Percentiles rank a stretch among this genome's conserved stretches.
These are phyloP conservation scores for Tricholaema leucomelas DNA, from an alignment of 2,113 vertebrate species.

Conservation along the genomic window DNA sequence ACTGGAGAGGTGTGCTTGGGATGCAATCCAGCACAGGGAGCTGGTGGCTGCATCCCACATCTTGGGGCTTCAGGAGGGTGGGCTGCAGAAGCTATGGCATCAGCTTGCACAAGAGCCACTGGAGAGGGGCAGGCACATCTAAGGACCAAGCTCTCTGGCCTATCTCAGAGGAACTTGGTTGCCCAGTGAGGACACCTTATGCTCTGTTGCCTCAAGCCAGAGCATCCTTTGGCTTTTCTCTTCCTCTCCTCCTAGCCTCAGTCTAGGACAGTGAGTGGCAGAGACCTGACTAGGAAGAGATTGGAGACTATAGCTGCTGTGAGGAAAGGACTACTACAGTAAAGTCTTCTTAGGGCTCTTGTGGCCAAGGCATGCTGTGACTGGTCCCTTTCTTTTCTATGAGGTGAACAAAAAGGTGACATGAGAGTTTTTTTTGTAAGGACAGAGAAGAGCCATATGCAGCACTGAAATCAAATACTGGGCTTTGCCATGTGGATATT, in stretches of 20 bases:
- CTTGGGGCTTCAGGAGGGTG: fast-evolving
- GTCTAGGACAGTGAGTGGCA: background rate
- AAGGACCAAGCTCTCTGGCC: background rate
- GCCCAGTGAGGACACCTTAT: background rate
- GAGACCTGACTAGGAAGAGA: background rate
- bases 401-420: background rate
- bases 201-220: background rate
- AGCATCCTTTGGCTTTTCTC: background rate
- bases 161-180: background rate
- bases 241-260: background rate
- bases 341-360: background rate
- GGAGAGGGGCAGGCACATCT: background rate
- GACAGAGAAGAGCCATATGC: background rate
- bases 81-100: background rate
- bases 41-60: background rate
- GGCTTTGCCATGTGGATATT: background rate
- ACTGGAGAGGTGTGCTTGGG: background rate
- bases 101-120: background rate
- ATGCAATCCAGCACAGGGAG: background rate
- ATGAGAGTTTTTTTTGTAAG: background rate
- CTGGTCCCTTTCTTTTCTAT: background rate
- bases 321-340: background rate
- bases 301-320: background rate
- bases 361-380: background rate
- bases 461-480: background rate